Evolutionary conservation across 2,113 vertebrate genomes (phyloP), one percentile per base, ranked within the genome.

Genomic region (Centropus bengalensis): DNA sequence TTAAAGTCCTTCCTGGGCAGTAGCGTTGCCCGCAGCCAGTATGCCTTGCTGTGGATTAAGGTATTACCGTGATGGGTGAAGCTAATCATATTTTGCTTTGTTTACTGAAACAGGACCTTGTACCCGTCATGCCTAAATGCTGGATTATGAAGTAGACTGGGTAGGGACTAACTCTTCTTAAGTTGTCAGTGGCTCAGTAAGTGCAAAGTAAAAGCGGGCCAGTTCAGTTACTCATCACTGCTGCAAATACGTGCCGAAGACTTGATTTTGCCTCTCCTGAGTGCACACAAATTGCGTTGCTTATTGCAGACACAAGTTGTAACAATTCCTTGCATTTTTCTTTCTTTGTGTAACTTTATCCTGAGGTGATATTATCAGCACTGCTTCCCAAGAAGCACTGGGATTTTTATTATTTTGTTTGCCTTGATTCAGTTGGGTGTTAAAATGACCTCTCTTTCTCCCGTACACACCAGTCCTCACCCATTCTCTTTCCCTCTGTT

Each of bases 251-350:
- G 8, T 20, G 19, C 54, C 1, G 38, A 88, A 16, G 91, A 58
- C 66, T 95, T 94, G 82, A 78, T 94, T 73, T 85, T 5, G 7
- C 68, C 93, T 86, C 73, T 84, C 68, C 82, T 2, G 5, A 62
- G 45, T 40, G 74, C 60, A 1, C 62, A 62, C 4, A n/a, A 86
- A 69, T 70, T 69, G 59, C 14, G 1, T 84, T 78, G 69, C 82
- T 80, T 90, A 79, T 75, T n/a, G 63, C 79, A 77, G 52, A 63
- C 93, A 63, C 82, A 62, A 91, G 74, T 91, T 80, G 76, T 87
- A 91, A 86, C 85, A 87, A 91, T 96, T 91, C 89, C 79, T 84
- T 28, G 33, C 80, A 52, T 66, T 88, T 96, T 92, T 95, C 86
- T 49, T 94, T 49, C 45, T 95, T 87, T 86, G 76, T 87, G 88